Percentiles rank a stretch among this genome's conserved stretches.
Evolutionary conservation across 2,888 invertebrate genomes (phyloP).

Genomic region (Endotricha flammealis): DNA sequence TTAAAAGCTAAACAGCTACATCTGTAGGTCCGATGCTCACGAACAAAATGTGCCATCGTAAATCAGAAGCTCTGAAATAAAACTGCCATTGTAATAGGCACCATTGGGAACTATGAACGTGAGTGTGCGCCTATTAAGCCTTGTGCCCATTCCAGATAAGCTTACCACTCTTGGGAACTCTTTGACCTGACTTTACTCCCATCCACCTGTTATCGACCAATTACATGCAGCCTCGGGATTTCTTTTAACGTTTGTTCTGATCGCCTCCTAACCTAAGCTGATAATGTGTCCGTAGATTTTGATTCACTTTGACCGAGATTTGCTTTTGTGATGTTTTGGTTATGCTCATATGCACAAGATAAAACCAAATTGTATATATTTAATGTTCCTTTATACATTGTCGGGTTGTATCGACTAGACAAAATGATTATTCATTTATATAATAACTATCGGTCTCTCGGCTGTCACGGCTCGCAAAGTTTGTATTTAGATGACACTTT

Average conservation of each 20-base stretch:
- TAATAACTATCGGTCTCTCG: too few relatives aligned
- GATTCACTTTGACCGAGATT: too few relatives aligned
- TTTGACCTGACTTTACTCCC: slow-evolving; percentile 3
- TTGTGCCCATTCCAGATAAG: slow-evolving; percentile 23
- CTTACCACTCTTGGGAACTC: slow-evolving; percentile 11
- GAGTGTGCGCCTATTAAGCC: slow-evolving; percentile 37
- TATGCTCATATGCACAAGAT: too few relatives aligned
- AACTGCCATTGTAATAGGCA: slow-evolving; percentile 33
- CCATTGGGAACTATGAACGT: slow-evolving; percentile 25
- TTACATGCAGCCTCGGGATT: neutral
- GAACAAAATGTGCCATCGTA: slow-evolving; percentile 42
- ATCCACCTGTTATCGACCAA: neutral
- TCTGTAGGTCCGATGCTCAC: slow-evolving; percentile 28
- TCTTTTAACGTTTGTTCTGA: neutral
- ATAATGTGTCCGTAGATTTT: neutral
- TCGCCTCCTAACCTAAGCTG: neutral
- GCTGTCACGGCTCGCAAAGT: too few relatives aligned
- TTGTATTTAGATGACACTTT: too few relatives aligned
- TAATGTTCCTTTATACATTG: too few relatives aligned
- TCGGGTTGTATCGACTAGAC: too few relatives aligned
- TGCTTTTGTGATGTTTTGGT: too few relatives aligned
- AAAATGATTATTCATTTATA: too few relatives aligned
- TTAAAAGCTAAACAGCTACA: slow-evolving; percentile 9
- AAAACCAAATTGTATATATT: too few relatives aligned
- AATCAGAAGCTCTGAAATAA: slow-evolving; percentile 39